A percentile compares a stretch with the other conserved stretches of the same genome.
phyloP scores from a whole-genome alignment of 2,113 vertebrate species.

The Ictalurus punctatus region DNA sequence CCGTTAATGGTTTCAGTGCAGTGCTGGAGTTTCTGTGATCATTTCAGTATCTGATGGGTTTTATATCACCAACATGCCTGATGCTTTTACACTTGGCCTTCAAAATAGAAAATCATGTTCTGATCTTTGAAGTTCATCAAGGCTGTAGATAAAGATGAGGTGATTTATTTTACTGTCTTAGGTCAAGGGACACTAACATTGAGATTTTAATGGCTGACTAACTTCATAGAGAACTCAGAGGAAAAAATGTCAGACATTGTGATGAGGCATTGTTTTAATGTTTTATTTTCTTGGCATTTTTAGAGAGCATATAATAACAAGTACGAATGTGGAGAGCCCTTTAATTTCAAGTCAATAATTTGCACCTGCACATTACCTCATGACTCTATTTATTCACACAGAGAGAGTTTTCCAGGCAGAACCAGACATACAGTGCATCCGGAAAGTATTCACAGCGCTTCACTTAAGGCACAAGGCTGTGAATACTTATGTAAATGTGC shows the following conservation, averaged over 20 bases:
- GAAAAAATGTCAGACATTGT: background rate
- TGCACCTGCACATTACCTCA: background rate
- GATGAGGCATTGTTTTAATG: background rate
- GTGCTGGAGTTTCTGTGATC: background rate
- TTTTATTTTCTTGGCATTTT: slow-evolving; percentile 12
- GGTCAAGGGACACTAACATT: slow-evolving; percentile 25
- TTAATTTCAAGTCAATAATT: background rate
- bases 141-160: slow-evolving; percentile 65
- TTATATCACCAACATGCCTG: slow-evolving; percentile 53
- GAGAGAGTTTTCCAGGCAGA: background rate
- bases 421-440: background rate
- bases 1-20: background rate
- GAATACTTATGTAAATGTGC: no score
- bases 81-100: slow-evolving; percentile 62
- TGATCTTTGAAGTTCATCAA: slow-evolving; percentile 65
- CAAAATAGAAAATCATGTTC: slow-evolving; percentile 69
- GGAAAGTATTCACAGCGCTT: no score
- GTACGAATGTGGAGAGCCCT: background rate
- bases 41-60: slow-evolving; percentile 44
- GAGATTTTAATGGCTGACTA: background rate
- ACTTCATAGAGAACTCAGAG: background rate
- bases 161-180: slow-evolving; percentile 46
- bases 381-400: background rate
- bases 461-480: no score
- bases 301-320: background rate